Conservation (phyloP, 2,113 vertebrate species). For the Jacana jacana region DNA sequence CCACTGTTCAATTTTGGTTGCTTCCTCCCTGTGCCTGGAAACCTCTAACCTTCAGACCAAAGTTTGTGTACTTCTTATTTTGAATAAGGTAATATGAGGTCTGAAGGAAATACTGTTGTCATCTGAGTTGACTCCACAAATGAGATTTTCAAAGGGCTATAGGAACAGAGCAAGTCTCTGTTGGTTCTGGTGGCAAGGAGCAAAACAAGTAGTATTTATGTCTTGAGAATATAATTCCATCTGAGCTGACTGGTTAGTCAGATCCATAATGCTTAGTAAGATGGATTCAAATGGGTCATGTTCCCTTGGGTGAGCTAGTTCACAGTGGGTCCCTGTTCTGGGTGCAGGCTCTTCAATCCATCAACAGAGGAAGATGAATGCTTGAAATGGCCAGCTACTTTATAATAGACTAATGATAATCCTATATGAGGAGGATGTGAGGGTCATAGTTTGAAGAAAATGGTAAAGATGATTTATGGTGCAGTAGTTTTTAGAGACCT, state of each 20-base stretch:
- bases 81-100: background rate
- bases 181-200: background rate
- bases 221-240: slow-evolving; percentile 22
- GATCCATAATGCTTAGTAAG: background rate
- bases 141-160: background rate
- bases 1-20: background rate
- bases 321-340: background rate
- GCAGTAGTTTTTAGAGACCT: background rate
- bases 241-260: background rate
- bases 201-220: background rate
- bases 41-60: background rate
- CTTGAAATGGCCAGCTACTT: background rate
- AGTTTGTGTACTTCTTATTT: background rate
- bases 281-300: background rate
- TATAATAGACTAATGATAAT: background rate
- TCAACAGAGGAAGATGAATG: background rate
- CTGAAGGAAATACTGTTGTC: background rate
- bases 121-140: background rate
- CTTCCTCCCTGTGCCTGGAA: background rate
- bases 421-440: background rate
- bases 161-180: background rate
- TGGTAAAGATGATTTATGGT: background rate
- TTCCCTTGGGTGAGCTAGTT: background rate
- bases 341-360: background rate
- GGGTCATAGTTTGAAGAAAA: background rate